Evolutionary conservation across 2,797 vertebrate species (phyloP).

Genomic region (Graptemys geographica): DNA sequence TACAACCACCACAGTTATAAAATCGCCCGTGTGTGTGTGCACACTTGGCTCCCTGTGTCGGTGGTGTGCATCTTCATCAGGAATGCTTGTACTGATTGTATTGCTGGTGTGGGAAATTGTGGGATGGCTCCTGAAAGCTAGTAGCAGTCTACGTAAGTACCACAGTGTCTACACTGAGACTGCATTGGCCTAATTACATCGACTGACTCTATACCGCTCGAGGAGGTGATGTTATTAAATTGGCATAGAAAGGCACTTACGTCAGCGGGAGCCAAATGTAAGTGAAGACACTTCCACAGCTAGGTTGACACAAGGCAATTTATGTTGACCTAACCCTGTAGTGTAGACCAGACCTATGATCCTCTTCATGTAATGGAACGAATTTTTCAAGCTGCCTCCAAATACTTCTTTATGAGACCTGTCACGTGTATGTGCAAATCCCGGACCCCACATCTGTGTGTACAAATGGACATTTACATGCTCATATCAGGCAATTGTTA

Average conservation of each 20-base stretch:
- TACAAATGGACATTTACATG: neutral
- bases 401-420: neutral
- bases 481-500: conserved; percentile 30
- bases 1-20: neutral
- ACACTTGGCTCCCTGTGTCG: neutral
- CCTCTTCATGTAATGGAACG: neutral
- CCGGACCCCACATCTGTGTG: neutral
- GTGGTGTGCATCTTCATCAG: neutral
- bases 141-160: neutral
- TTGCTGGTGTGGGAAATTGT: neutral
- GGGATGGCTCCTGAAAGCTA: neutral
- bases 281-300: neutral
- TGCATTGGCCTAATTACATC: neutral
- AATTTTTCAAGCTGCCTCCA: neutral
- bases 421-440: neutral
- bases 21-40: neutral
- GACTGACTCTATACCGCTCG: neutral
- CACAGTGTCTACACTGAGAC: neutral
- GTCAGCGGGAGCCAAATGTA: neutral
- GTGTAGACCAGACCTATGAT: neutral
- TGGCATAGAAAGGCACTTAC: neutral
- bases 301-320: neutral
- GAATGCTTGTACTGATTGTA: neutral
- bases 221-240: neutral
- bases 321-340: neutral